phyloP scores from a whole-genome alignment of 2,113 vertebrate species.

The Malurus cyaneus region DNA sequence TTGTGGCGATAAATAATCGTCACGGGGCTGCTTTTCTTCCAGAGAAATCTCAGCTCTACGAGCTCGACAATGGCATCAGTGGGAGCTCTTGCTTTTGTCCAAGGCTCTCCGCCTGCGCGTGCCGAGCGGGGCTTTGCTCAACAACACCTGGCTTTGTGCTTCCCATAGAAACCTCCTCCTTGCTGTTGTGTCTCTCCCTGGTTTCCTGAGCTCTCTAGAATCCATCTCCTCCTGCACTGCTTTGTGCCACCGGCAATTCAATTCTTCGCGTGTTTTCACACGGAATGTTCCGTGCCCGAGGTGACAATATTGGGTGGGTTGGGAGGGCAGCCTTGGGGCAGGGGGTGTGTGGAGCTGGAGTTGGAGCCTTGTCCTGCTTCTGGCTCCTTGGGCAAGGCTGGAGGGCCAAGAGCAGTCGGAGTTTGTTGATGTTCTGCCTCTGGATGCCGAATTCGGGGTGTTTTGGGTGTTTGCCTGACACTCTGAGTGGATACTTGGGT shows the following conservation, averaged over 20 bases:
- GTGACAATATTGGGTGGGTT: accelerated
- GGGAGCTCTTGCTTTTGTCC: conserved; percentile 43
- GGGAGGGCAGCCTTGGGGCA: not conserved
- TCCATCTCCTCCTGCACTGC: accelerated
- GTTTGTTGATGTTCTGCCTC: not conserved
- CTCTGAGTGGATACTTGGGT: not conserved
- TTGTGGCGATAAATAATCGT: conserved; percentile 35
- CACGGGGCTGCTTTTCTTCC: conserved; percentile 51
- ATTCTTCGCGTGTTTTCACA: accelerated
- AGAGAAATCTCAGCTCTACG: conserved; percentile 22
- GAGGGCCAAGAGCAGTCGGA: not conserved
- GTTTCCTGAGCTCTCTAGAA: not conserved
- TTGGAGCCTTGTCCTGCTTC: accelerated
- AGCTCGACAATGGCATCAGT: conserved; percentile 57
- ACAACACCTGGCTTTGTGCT: conserved; percentile 16
- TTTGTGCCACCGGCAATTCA: not conserved
- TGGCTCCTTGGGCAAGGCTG: not conserved
- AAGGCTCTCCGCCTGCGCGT: not conserved
- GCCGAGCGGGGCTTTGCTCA: not conserved
- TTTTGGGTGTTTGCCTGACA: not conserved
- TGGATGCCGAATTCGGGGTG: accelerated
- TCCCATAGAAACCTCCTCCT: not conserved
- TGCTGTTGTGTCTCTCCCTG: not conserved
- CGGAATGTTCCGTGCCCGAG: not conserved
- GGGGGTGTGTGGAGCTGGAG: not conserved